These are phyloP conservation scores for Frankliniella intonsa DNA, from an alignment of 2,888 invertebrate species.

Conservation along the genomic window DNA sequence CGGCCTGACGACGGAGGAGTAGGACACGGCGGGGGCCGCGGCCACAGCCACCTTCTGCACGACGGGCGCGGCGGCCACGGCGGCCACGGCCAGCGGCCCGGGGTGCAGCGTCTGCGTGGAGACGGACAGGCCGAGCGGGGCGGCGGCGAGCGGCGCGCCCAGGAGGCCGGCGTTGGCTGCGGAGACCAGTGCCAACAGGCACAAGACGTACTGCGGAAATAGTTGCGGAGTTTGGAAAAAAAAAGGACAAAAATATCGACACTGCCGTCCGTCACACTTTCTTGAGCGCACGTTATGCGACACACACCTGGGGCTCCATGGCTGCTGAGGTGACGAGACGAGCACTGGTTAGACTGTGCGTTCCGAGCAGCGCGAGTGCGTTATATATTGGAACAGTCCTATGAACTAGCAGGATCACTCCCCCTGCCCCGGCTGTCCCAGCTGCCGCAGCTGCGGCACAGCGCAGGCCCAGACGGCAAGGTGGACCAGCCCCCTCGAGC, in stretches of 20 bases:
- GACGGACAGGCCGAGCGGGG: conserved; percentile 27
- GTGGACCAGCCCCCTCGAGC: background rate
- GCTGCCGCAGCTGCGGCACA: background rate
- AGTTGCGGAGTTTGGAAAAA: background rate
- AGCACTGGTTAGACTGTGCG: background rate
- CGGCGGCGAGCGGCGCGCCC: background rate
- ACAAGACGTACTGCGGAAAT: conserved; percentile 28
- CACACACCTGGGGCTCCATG: conserved; percentile 11
- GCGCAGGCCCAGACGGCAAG: background rate
- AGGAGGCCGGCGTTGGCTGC: conserved; percentile 19
- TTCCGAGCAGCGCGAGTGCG: background rate
- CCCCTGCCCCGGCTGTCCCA: background rate
- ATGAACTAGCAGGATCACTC: background rate
- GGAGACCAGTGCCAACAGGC: conserved; percentile 29
- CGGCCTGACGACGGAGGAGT: conserved; percentile 32
- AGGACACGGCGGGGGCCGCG: conserved; percentile 33
- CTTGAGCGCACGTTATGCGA: background rate
- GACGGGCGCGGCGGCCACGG: background rate
- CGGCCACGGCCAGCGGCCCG: conserved; percentile 27
- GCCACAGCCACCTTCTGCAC: conserved; percentile 16
- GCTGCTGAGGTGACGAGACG: background rate
- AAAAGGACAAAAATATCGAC: background rate
- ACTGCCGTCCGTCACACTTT: background rate
- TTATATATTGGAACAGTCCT: background rate
- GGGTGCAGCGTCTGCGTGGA: conserved; percentile 28